Conservation (phyloP, 2,113 vertebrate species). For the Aleadryas rufinucha region DNA sequence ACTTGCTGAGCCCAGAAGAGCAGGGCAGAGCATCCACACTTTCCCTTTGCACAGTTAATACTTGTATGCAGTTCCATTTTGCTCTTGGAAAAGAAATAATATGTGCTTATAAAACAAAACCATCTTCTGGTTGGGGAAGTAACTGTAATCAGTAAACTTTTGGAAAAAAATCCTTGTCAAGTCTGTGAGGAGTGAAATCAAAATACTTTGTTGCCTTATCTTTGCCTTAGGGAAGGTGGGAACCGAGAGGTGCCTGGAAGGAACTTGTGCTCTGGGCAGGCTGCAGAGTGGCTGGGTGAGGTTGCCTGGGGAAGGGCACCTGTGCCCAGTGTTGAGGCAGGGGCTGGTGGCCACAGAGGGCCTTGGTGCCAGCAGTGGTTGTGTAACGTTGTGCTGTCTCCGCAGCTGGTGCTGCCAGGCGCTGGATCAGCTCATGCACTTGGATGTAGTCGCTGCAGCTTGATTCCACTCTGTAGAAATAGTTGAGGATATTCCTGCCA, state of each 20-base stretch:
- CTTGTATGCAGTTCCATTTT: not conserved
- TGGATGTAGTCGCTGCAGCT: not conserved
- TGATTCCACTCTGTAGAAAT: not conserved
- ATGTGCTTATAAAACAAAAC: not conserved
- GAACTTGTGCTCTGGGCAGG: not conserved
- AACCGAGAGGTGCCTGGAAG: not conserved
- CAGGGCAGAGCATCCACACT: not conserved
- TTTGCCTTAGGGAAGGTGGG: not conserved
- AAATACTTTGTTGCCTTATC: not conserved
- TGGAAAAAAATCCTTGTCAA: not conserved
- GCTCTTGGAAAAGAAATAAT: not conserved
- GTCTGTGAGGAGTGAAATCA: not conserved
- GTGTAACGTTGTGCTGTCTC: not conserved
- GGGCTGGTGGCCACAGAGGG: not conserved
- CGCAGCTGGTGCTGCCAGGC: not conserved
- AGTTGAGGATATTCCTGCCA: not conserved
- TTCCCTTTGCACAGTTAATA: not conserved
- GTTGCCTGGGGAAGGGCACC: not conserved
- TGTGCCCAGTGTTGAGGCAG: not conserved
- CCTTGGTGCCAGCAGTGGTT: not conserved
- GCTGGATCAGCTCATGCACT: not conserved
- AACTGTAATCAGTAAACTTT: not conserved
- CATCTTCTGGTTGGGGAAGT: not conserved
- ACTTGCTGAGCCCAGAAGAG: not conserved
- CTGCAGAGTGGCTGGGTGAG: not conserved